phyloP scores from a whole-genome alignment of 2,113 vertebrate genomes.

The Ictidomys tridecemlineatus region DNA sequence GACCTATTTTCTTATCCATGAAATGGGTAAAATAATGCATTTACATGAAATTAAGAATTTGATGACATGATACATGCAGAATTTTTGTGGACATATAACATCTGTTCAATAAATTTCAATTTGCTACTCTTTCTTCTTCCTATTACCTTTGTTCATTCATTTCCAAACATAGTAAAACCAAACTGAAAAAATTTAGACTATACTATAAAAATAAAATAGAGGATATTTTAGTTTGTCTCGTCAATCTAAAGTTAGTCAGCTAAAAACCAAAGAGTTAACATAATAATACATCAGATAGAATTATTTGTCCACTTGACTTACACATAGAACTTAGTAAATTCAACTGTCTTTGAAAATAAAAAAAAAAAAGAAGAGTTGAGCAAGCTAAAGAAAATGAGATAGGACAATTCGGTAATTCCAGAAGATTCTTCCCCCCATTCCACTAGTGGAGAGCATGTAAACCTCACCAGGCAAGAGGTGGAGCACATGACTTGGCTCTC shows the following conservation, averaged over 20 bases:
- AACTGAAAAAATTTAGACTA: conserved; percentile 2
- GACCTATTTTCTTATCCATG: background rate
- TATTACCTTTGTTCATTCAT: background rate
- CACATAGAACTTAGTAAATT: conserved; percentile 16
- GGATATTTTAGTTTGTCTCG: background rate
- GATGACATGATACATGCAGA: background rate
- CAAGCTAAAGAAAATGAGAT: background rate
- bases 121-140: background rate
- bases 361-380: background rate
- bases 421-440: background rate
- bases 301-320: background rate
- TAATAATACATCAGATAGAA: background rate
- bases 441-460: background rate
- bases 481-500: background rate
- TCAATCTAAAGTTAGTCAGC: conserved; percentile 10
- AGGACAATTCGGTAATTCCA: background rate
- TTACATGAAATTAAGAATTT: background rate
- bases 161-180: conserved; percentile 32
- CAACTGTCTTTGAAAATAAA: background rate
- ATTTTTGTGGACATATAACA: background rate
- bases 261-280: background rate
- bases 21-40: conserved; percentile 22
- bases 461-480: background rate
- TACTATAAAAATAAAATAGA: background rate
- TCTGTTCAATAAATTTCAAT: background rate